Conservation (phyloP, 2,113 vertebrate genomes). For the Python bivittatus region DNA sequence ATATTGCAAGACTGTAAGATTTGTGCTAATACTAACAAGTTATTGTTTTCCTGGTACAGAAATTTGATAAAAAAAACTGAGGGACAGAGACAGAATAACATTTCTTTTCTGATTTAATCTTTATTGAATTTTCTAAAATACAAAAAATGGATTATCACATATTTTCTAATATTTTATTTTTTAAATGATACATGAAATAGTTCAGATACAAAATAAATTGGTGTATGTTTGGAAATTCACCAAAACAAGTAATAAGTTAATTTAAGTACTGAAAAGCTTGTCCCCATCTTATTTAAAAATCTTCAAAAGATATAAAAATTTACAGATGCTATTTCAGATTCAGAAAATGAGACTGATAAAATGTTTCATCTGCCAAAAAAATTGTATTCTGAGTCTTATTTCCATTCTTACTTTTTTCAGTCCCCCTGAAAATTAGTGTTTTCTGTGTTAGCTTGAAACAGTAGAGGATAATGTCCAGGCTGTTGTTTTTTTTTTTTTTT, state of each 20-base stretch:
- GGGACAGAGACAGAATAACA: not conserved
- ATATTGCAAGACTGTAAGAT: not conserved
- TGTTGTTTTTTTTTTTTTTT: too few species aligned
- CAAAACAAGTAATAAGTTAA: not conserved
- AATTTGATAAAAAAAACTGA: constrained; percentile 22
- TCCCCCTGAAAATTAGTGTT: too few species aligned
- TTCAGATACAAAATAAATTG: not conserved
- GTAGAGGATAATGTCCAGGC: too few species aligned
- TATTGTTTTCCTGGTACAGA: not conserved
- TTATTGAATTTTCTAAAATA: not conserved
- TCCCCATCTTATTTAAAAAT: not conserved
- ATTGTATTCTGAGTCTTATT: not conserved
- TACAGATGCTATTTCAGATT: not conserved
- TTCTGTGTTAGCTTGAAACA: too few species aligned
- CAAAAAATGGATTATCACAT: not conserved
- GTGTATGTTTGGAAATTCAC: not conserved
- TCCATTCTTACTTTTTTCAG: not conserved
- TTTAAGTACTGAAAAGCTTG: not conserved
- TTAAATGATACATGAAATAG: not conserved
- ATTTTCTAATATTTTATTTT: not conserved
- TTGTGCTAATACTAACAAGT: not conserved
- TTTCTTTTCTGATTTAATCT: not conserved
- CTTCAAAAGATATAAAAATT: not conserved
- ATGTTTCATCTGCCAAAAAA: not conserved
- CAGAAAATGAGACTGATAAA: not conserved